phyloP scores from a whole-genome alignment of 2,797 vertebrate genomes.

The Amblyraja radiata region DNA sequence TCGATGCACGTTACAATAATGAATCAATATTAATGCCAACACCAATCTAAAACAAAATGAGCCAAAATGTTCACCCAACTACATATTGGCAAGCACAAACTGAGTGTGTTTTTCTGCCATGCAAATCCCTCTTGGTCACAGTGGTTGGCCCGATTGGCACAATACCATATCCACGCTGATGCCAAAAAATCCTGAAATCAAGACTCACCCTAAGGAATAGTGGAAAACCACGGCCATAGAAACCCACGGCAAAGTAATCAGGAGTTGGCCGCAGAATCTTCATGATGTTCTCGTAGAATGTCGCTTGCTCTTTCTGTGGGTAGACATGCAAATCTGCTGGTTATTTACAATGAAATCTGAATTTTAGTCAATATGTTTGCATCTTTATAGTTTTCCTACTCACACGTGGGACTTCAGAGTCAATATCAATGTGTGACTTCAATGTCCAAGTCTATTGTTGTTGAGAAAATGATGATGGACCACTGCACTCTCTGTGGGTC shows the following conservation, averaged over 20 bases:
- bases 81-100: background rate
- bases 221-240: constrained; percentile 51
- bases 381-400: too few species aligned
- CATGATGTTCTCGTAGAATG: constrained; percentile 53
- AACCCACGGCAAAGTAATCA: constrained; percentile 49
- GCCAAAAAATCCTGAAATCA: background rate
- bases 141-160: background rate
- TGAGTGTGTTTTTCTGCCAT: background rate
- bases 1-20: too few species aligned
- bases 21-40: too few species aligned
- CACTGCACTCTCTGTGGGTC: too few species aligned
- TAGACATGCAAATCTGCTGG: background rate
- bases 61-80: background rate
- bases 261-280: constrained; percentile 51
- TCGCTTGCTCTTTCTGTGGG: constrained; percentile 46
- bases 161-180: background rate
- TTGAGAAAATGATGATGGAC: too few species aligned
- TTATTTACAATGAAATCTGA: background rate
- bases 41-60: background rate
- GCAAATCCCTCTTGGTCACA: background rate
- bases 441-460: too few species aligned
- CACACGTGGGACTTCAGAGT: too few species aligned
- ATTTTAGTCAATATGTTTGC: background rate
- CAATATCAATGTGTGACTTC: too few species aligned
- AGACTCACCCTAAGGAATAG: constrained; percentile 48